Evolutionary conservation across 1,140 invertebrate species (phyloP).

Genomic region (Coelopa frigida): DNA sequence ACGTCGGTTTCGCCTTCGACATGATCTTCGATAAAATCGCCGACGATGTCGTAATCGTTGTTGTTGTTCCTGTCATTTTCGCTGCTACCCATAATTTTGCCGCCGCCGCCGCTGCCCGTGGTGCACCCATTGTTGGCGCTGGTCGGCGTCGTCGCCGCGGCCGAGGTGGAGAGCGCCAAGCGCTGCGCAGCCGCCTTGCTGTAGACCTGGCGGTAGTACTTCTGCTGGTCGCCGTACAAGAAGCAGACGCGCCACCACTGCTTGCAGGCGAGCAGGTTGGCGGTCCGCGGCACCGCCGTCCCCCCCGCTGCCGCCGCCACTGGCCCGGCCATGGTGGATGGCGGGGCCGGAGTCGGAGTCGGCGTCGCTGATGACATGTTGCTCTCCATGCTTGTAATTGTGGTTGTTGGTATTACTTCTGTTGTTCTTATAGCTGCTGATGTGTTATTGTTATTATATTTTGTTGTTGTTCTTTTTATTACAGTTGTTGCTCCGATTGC

Average conservation of each 20-base stretch:
- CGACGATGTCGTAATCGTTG: conserved; percentile 32
- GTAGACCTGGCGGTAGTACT: conserved; percentile 72
- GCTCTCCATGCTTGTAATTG: conserved; percentile 16
- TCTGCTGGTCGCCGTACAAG: conserved; percentile 77
- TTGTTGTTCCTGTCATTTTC: conserved; percentile 30
- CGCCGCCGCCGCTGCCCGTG: conserved; percentile 7
- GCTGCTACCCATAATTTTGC: conserved; percentile 26
- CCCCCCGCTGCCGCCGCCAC: conserved; percentile 35
- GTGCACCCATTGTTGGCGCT: background rate
- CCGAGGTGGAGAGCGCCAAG: conserved; percentile 35
- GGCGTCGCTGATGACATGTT: conserved; percentile 19
- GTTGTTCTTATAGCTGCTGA: conserved; percentile 17
- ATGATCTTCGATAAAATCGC: conserved; percentile 42
- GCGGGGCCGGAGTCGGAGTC: conserved; percentile 11
- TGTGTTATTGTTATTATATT: conserved; percentile 27
- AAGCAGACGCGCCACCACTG: conserved; percentile 84
- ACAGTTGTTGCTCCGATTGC: too few species aligned
- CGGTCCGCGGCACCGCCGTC: conserved; percentile 46
- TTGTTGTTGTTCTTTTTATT: conserved; percentile 21
- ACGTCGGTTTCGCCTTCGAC: conserved; percentile 30
- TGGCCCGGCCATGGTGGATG: conserved; percentile 17
- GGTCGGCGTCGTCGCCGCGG: background rate
- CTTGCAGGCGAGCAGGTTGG: conserved; percentile 71
- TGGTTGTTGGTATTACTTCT: conserved; percentile 25
- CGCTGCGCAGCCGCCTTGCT: conserved; percentile 53